Conservation (phyloP, 2,113 vertebrate species). For the Festucalex cinctus region DNA sequence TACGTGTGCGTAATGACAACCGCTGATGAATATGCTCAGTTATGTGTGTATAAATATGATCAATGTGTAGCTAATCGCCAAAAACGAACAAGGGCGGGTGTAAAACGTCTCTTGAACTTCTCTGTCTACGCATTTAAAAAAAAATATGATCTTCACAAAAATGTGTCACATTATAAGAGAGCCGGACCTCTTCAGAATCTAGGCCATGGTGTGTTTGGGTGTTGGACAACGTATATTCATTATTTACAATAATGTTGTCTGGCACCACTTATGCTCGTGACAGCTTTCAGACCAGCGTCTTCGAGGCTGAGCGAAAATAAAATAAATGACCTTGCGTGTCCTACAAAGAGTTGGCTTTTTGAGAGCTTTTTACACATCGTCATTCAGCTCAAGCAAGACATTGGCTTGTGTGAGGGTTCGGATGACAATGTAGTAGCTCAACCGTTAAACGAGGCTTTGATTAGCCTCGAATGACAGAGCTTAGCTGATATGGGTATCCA, state of each 20-base stretch:
- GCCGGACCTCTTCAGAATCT: not conserved
- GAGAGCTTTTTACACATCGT: not conserved
- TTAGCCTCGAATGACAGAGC: not conserved
- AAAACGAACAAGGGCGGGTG: slow-evolving; percentile 10
- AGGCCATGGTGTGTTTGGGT: not conserved
- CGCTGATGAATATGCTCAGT: slow-evolving; percentile 22
- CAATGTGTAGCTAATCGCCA: slow-evolving; percentile 43
- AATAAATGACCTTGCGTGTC: not conserved
- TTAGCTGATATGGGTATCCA: not conserved
- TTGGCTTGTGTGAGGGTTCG: not conserved
- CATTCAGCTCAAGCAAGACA: not conserved
- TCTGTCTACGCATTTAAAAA: not conserved
- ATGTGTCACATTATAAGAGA: not conserved
- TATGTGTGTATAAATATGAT: slow-evolving; percentile 53
- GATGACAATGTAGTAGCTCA: slow-evolving; percentile 1
- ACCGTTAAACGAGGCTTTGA: not conserved
- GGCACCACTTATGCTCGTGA: not conserved
- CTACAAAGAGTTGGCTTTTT: not conserved
- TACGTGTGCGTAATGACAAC: slow-evolving; percentile 16
- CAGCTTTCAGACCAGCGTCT: slow-evolving; percentile 1
- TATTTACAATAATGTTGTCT: not conserved
- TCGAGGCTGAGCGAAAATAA: not conserved
- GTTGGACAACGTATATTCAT: not conserved
- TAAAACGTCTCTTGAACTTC: not conserved
- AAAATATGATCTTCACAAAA: not conserved